Conservation (phyloP, 2,888 invertebrate genomes). For the Pyrochroa serraticornis region DNA sequence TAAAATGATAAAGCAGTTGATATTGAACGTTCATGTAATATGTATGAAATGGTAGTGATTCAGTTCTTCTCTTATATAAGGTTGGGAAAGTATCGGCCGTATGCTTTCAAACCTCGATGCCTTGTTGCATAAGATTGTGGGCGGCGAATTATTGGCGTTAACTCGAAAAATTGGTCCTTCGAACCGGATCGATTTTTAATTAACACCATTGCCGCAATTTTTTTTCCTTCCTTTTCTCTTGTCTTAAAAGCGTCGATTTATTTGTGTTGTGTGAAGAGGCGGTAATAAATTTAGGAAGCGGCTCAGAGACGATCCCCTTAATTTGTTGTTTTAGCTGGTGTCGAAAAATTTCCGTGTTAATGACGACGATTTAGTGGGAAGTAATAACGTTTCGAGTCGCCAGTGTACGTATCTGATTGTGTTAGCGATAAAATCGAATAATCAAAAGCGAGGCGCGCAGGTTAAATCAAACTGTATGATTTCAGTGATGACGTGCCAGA, state of each 20-base stretch:
- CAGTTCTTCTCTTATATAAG: conserved; percentile 15
- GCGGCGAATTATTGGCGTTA: no score
- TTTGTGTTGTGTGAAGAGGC: no score
- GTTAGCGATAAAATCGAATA: conserved; percentile 24
- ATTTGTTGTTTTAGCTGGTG: background rate
- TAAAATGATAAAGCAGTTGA: conserved; percentile 42
- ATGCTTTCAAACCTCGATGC: no score
- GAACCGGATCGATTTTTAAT: no score
- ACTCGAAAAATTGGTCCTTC: no score
- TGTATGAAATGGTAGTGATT: conserved; percentile 42
- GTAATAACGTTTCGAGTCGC: conserved; percentile 11
- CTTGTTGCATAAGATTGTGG: no score
- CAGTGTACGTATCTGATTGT: conserved; percentile 16
- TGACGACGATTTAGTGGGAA: conserved; percentile 10
- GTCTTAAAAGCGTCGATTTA: no score
- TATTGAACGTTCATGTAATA: conserved; percentile 44
- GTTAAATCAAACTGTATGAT: conserved; percentile 25
- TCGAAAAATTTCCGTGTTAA: conserved; percentile 9
- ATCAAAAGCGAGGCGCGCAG: conserved; percentile 14
- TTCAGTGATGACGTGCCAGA: conserved; percentile 28
- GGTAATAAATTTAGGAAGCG: no score
- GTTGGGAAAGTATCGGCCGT: background rate
- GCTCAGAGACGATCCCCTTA: no score
- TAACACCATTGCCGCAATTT: no score
- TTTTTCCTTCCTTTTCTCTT: no score